Evolutionary conservation across 2,888 invertebrate species (phyloP).

Genomic region (Tetranychus truncatus): DNA sequence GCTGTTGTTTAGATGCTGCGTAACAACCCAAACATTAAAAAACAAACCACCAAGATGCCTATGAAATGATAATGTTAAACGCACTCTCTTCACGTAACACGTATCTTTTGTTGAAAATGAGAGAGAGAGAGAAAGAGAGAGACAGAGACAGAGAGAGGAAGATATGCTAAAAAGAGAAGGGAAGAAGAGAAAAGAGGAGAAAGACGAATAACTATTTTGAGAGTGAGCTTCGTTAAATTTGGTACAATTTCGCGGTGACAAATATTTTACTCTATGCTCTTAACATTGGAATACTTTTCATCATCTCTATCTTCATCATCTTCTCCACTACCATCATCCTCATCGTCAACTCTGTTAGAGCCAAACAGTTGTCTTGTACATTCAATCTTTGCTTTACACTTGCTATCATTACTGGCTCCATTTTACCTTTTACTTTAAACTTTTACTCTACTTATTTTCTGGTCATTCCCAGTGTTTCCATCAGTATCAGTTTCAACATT

Average conservation of each 20-base stretch:
- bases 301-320: background rate
- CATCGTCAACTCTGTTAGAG: background rate
- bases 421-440: too few species aligned
- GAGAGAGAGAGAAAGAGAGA: slow-evolving; percentile 7
- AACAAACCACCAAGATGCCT: too few species aligned
- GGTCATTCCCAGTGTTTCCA: background rate
- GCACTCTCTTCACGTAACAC: background rate
- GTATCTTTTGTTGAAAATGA: background rate
- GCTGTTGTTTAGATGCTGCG: background rate
- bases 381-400: too few species aligned
- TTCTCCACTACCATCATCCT: background rate
- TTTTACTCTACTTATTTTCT: too few species aligned
- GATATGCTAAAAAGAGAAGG: background rate
- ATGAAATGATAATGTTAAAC: background rate
- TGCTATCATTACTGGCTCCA: too few species aligned
- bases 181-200: background rate
- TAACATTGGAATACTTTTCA: background rate
- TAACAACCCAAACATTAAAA: background rate
- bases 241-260: background rate
- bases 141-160: slow-evolving; percentile 2
- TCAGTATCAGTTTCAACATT: too few species aligned
- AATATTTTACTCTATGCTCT: background rate
- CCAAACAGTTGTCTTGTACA: background rate
- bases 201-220: slow-evolving; percentile 4
- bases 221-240: background rate